Evolutionary conservation across 2,888 invertebrate species (phyloP), one percentile per base, ranked within the genome.

Genomic region (Epirrhoe alternata): DNA sequence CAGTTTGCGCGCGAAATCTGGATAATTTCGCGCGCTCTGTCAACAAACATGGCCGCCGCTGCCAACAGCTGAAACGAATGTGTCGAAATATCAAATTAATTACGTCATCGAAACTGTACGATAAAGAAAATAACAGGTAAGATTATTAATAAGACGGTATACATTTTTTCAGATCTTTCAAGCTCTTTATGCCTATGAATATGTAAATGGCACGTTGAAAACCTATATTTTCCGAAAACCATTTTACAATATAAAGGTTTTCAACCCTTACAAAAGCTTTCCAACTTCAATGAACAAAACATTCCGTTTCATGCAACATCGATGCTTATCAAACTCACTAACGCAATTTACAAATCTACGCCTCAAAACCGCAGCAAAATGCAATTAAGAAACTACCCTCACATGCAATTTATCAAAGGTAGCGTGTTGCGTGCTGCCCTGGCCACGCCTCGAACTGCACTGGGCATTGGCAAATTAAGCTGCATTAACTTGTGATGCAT

Each of bases 21-120:
- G 89, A 88, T 89, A 88, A 89, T 88, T 90, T 90, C 90, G 84
- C 86, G 86, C 83, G 84, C 75, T 85, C 78, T 70, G 77, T 82
- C 84, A 87, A 88, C 85, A 89, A 89, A 88, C 86, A 88, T 84
- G 85, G 85, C 81, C 56, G 78, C 68, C 64, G 42, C 60, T 68
- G 77, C 69, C 69, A 76, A 77, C 78, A 75, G 74, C 76, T 79
- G 78, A 76, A 83, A 81, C 74, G 73, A 78, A 79, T 78, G 83
- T 82, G 84, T 80, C 80, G 86, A 85, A 85, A 86, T 84, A 82
- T 82, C 77, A 70, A 80, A 83, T 80, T 82, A 82, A 80, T 82
- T 77, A 77, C 80, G 77, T 82, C 77, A 78, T 78, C 74, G 30
- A 7, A 53, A 60, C 58, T 59, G 66, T 71, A 72, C 62, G 61